These are phyloP conservation scores for Sebastes taczanowskii DNA, from an alignment of 2,797 vertebrate genomes.

Conservation along the genomic window DNA sequence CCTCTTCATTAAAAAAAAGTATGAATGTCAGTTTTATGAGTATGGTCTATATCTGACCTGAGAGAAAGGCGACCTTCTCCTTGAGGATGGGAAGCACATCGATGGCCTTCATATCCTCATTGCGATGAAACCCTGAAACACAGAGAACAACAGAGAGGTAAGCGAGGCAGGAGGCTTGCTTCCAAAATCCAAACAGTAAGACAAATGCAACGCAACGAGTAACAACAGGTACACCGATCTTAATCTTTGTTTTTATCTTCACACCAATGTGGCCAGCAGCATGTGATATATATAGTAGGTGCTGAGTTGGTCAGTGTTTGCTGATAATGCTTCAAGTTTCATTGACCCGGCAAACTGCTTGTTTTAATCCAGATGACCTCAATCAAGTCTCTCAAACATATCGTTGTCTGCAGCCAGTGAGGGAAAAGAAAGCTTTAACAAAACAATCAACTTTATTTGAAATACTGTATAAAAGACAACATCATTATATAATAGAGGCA, in stretches of 20 bases:
- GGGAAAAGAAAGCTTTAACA: no score
- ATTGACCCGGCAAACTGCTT: neutral
- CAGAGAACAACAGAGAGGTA: constrained; percentile 4
- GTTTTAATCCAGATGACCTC: neutral
- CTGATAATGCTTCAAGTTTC: neutral
- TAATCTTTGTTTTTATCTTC: neutral
- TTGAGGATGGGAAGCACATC: constrained; percentile 98
- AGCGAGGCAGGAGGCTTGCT: neutral
- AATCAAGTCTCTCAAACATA: neutral
- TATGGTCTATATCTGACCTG: constrained; percentile 79
- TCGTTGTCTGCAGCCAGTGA: neutral
- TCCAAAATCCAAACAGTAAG: neutral
- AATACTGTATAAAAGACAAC: no score
- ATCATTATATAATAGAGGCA: no score
- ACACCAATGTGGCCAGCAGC: neutral
- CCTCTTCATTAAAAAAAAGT: neutral
- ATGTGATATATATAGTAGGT: neutral
- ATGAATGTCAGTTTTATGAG: neutral
- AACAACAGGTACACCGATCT: neutral
- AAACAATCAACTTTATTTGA: no score
- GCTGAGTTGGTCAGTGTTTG: neutral
- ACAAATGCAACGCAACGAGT: neutral
- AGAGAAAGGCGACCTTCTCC: constrained; percentile 97
- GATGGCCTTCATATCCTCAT: constrained; percentile 98
- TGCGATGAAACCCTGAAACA: constrained; percentile 94